Evolutionary conservation across 2,888 invertebrate genomes (phyloP).

Genomic region (Dryomyza anilis): DNA sequence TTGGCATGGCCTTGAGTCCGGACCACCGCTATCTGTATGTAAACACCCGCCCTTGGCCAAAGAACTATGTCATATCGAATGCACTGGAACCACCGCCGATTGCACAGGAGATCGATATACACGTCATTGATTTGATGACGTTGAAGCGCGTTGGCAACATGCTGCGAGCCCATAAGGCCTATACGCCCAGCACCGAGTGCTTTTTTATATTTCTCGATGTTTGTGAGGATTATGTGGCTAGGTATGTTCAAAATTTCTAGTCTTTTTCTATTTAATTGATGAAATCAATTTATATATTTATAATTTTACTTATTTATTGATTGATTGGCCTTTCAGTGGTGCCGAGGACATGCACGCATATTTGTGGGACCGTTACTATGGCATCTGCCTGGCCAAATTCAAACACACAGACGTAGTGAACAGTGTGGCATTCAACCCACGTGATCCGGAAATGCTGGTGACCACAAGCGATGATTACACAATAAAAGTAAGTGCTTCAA

Average conservation of each 20-base stretch:
- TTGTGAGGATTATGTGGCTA: constrained; percentile 80
- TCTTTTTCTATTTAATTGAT: background rate
- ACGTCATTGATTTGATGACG: constrained; percentile 80
- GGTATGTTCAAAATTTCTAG: constrained; percentile 63
- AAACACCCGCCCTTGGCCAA: constrained; percentile 82
- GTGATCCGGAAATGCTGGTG: constrained; percentile 79
- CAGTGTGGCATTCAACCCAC: constrained; percentile 83
- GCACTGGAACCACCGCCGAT: constrained; percentile 82
- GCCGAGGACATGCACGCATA: constrained; percentile 84
- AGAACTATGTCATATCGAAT: constrained; percentile 74
- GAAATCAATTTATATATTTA: constrained; percentile 2
- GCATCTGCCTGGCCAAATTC: constrained; percentile 74
- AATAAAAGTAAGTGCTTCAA: constrained; percentile 64
- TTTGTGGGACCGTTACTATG: constrained; percentile 85
- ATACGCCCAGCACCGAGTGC: constrained; percentile 82
- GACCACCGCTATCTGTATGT: constrained; percentile 83
- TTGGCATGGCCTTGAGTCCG: constrained; percentile 84
- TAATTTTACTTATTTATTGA: background rate
- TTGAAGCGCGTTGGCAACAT: constrained; percentile 78
- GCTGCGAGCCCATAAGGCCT: constrained; percentile 79
- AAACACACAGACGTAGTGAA: constrained; percentile 82
- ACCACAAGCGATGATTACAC: constrained; percentile 82
- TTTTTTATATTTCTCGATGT: constrained; percentile 87
- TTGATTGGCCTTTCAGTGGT: constrained; percentile 71
- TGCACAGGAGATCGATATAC: constrained; percentile 85